Percentiles rank a stretch among this genome's conserved stretches.
Evolutionary conservation across 2,113 vertebrate species (phyloP).

Genomic region (pig (Sus scrofa)): DNA sequence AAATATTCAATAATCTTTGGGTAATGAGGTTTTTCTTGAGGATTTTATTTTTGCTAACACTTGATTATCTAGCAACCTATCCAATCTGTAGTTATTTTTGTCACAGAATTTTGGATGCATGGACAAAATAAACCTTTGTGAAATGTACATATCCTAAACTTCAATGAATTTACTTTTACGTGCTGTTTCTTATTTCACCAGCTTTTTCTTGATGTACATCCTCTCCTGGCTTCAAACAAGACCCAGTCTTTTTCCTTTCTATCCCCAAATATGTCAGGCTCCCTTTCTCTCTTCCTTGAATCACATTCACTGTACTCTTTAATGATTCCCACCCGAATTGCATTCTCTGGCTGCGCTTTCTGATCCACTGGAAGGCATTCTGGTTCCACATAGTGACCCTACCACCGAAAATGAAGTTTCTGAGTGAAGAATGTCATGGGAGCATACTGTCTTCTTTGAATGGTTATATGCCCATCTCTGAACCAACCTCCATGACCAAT

Average conservation of each 20-base stretch:
- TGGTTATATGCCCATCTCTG: background rate
- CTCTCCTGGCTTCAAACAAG: background rate
- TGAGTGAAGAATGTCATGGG: background rate
- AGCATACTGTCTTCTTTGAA: background rate
- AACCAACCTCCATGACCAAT: background rate
- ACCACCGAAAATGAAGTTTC: background rate
- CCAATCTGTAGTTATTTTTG: background rate
- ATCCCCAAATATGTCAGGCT: background rate
- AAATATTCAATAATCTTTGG: background rate
- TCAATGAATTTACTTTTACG: background rate
- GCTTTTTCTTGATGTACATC: background rate
- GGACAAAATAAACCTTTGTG: background rate
- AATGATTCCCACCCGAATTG: background rate
- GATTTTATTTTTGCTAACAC: slow-evolving; percentile 20
- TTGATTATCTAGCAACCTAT: background rate
- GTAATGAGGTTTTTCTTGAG: slow-evolving; percentile 6
- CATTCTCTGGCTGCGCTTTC: background rate
- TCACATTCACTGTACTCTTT: background rate
- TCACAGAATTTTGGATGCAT: background rate
- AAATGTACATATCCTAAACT: background rate
- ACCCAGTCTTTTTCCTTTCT: background rate
- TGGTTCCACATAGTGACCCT: background rate
- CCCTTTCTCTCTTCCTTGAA: background rate
- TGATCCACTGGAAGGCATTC: background rate
- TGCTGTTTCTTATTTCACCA: background rate